These are phyloP conservation scores for Diadegma fenestrale DNA, from an alignment of 2,888 invertebrate genomes.

Conservation along the genomic window DNA sequence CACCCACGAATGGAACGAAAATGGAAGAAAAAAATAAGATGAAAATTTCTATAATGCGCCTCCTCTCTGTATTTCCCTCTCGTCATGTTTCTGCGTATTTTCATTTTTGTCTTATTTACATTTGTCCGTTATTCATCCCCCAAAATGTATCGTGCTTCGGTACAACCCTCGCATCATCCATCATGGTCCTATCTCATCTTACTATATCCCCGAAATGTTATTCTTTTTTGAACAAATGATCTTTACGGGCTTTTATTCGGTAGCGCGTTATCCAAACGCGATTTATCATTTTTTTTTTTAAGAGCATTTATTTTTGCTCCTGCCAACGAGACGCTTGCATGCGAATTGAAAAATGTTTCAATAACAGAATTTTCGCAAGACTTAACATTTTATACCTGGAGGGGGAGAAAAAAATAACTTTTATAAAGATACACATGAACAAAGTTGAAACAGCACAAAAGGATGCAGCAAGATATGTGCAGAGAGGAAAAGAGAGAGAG, in stretches of 20 bases:
- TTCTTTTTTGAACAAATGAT: conserved; percentile 7
- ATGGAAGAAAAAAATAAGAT: background rate
- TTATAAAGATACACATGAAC: background rate
- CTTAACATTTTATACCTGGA: background rate
- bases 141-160: conserved; percentile 1
- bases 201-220: background rate
- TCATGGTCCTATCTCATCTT: background rate
- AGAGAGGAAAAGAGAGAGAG: background rate
- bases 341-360: background rate
- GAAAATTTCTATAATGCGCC: conserved; percentile 6
- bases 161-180: conserved; percentile 5
- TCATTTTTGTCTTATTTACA: background rate
- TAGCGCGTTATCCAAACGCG: background rate
- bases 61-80: background rate
- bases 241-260: background rate
- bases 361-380: background rate
- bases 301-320: background rate
- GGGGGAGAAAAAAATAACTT: background rate
- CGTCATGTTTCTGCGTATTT: background rate
- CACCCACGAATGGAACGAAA: background rate
- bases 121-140: background rate
- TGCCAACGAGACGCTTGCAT: background rate
- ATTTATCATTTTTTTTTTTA: background rate
- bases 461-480: conserved; percentile 31
- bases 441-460: background rate